Conservation (phyloP, 2,113 vertebrate genomes). For the Silurus glanis region DNA sequence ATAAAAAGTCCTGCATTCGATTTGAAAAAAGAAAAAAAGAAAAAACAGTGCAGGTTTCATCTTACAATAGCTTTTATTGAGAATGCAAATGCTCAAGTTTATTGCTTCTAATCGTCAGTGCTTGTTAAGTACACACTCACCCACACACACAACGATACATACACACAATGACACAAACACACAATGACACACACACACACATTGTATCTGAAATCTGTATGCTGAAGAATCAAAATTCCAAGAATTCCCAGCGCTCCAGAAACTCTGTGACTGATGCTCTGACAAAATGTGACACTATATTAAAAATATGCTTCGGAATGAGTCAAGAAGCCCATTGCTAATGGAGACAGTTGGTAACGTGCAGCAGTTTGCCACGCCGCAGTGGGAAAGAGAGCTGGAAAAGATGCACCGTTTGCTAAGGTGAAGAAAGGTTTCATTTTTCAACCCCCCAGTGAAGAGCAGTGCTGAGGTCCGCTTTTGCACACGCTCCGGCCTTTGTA, state of each 20-base stretch:
- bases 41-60: background rate
- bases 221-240: constrained; percentile 16
- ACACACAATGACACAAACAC: background rate
- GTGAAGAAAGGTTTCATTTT: constrained; percentile 33
- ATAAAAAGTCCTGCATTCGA: background rate
- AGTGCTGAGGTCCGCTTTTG: constrained; percentile 30
- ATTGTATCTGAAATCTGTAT: constrained; percentile 3
- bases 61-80: background rate
- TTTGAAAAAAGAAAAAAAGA: background rate
- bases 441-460: constrained; percentile 35
- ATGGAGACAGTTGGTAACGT: constrained; percentile 22
- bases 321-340: constrained; percentile 30
- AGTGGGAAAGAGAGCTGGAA: background rate
- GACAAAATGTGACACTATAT: constrained; percentile 19
- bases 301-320: constrained; percentile 29
- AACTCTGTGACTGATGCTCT: constrained; percentile 31
- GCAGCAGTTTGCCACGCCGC: background rate
- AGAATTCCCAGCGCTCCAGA: background rate
- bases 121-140: background rate
- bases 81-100: constrained; percentile 6
- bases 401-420: constrained; percentile 36
- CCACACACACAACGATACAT: background rate
- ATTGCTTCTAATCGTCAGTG: background rate
- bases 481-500: constrained; percentile 17
- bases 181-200: background rate